These are phyloP conservation scores for Chaetoderma sp. DNA, from an alignment of 2,888 invertebrate species.

Conservation along the genomic window DNA sequence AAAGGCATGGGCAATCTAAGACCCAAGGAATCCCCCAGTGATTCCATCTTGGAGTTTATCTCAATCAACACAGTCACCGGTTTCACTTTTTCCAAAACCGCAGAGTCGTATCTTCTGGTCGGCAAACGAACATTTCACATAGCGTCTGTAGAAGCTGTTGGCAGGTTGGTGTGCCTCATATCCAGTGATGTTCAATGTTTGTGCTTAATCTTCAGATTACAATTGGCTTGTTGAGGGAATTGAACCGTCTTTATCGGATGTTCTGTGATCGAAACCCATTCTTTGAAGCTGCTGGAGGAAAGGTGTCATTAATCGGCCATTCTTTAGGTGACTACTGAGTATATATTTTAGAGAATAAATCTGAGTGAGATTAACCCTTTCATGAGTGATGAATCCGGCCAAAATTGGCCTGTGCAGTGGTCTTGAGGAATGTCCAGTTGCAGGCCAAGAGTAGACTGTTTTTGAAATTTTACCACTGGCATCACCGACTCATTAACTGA, in stretches of 20 bases:
- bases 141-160: neutral
- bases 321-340: conserved; percentile 73
- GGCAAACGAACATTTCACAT: neutral
- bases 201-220: conserved; percentile 71
- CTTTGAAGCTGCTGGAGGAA: conserved; percentile 74
- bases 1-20: too few relatives aligned
- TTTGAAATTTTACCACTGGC: too few relatives aligned
- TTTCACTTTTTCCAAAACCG: too few relatives aligned
- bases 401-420: too few relatives aligned
- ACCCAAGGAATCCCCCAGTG: too few relatives aligned
- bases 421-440: too few relatives aligned
- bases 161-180: neutral
- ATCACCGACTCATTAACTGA: too few relatives aligned
- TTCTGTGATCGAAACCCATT: conserved; percentile 77
- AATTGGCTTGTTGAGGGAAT: conserved; percentile 75
- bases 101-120: neutral
- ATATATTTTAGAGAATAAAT: neutral
- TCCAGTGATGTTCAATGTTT: neutral
- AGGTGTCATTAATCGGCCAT: conserved; percentile 78
- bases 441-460: too few relatives aligned
- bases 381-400: too few relatives aligned
- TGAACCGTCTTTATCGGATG: conserved; percentile 76
- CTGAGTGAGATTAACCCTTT: too few relatives aligned
- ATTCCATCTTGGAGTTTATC: too few relatives aligned
- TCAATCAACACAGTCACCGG: too few relatives aligned